Base-by-base conservation (phyloP, 1,140 invertebrate species). In the Nymphalis io region DNA sequence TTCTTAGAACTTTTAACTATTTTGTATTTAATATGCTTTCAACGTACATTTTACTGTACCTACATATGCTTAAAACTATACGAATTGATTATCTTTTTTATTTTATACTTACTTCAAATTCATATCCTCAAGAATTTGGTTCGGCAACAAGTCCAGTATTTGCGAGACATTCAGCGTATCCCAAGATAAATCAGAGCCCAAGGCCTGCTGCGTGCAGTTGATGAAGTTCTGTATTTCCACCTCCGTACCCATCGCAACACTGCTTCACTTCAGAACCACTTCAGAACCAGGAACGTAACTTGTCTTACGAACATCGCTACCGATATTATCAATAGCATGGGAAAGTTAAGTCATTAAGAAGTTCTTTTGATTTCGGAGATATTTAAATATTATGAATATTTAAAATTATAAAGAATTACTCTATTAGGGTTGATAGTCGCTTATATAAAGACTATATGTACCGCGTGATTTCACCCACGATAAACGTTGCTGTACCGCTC, bases 171-270 rank as follows among this genome's bases (percentile, higher is more conserved):
- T 91, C 8, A 87, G 79, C 53, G 74, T 73, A 16, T 84, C 83
- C 83, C 84, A 88, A 3, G 74, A 70, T 33, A 78, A 65, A 60
- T 89, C 78, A 13, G 64, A 74, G 8, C 85, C 82, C 42, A 91
- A 59, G 13, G 87, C 78, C 69, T 89, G 80, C 70, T 85, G 82
- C 8, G 89, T 89, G 70, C 88, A 90, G 72, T 90, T 90, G 40
- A 90, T 80, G 46, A 89, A 88, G 23, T 76, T 83, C 74, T 84
- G 84, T n/a, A 90, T 83, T 55, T 90, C 86, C 44, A 80, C 72
- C 33, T 90, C 88, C 38, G 85, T 81, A 70, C 86, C 81, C 87
- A 90, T 90, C 23, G 62, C 68, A 65, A 65, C 60, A 72, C 68
- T 51, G 11, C 10, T 53, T 33, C 60, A 62, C 60, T 62, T 68